Conservation (phyloP, 2,113 vertebrate genomes). For the Carettochelys insculpta region DNA sequence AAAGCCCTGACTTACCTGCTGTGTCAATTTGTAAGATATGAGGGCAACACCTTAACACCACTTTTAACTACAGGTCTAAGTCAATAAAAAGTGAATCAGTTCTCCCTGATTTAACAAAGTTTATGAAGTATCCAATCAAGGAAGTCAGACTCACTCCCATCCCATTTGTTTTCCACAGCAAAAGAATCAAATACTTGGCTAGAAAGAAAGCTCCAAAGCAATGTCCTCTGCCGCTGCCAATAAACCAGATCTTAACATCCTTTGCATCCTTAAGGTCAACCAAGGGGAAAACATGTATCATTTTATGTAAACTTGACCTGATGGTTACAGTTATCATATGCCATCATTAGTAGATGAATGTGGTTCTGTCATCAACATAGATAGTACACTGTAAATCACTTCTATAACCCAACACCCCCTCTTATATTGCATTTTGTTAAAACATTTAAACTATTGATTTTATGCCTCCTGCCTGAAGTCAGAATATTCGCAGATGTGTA, state of each 20-base stretch:
- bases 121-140: not conserved
- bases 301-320: not conserved
- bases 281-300: not conserved
- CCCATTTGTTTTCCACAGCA: not conserved
- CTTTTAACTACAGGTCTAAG: too few species aligned
- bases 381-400: not conserved
- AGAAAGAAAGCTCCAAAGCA: not conserved
- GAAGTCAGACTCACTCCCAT: not conserved
- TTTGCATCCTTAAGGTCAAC: not conserved
- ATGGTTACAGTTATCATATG: not conserved
- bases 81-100: rapidly evolving
- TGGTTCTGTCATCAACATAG: slow-evolving; percentile 14
- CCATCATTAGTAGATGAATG: not conserved
- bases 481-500: slow-evolving; percentile 71
- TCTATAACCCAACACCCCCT: not conserved
- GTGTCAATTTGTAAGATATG: rapidly evolving
- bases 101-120: not conserved
- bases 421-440: not conserved
- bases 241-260: not conserved
- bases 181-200: not conserved
- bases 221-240: not conserved
- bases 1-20: not conserved
- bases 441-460: slow-evolving; percentile 61
- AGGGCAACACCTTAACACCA: not conserved
- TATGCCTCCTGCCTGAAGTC: slow-evolving; percentile 33